Percentiles rank a stretch among this genome's conserved stretches.
These are phyloP conservation scores for Panthera tigris DNA, from an alignment of 2,113 vertebrate species.

Conservation along the genomic window DNA sequence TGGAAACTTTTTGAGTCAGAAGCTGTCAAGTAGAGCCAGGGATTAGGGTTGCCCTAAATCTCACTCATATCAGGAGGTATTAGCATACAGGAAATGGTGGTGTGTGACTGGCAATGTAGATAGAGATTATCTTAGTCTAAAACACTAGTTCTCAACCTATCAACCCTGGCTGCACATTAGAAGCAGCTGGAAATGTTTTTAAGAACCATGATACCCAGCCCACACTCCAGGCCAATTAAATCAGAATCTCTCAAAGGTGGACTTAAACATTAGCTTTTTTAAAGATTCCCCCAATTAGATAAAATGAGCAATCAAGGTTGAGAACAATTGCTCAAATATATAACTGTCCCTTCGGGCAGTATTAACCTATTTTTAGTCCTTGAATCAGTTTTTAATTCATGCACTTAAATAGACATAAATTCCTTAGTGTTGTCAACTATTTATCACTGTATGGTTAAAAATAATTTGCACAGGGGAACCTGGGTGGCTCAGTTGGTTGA, in stretches of 20 bases:
- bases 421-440: background rate
- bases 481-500: no score
- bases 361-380: background rate
- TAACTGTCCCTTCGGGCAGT: background rate
- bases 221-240: background rate
- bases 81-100: background rate
- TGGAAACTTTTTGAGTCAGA: background rate
- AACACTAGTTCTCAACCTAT: background rate
- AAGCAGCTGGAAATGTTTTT: background rate
- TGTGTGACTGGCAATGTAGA: background rate
- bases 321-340: background rate
- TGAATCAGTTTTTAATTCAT: conserved; percentile 13
- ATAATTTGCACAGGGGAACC: background rate
- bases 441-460: background rate
- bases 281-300: background rate
- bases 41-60: background rate
- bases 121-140: background rate
- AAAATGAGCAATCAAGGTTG: background rate
- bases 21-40: background rate
- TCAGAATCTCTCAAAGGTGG: background rate
- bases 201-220: background rate
- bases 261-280: background rate
- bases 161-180: background rate
- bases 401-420: background rate
- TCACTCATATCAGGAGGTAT: background rate